Evolutionary conservation across 2,888 invertebrate genomes (phyloP), one percentile per base, ranked within the genome.

Genomic region (Apamea monoglypha): DNA sequence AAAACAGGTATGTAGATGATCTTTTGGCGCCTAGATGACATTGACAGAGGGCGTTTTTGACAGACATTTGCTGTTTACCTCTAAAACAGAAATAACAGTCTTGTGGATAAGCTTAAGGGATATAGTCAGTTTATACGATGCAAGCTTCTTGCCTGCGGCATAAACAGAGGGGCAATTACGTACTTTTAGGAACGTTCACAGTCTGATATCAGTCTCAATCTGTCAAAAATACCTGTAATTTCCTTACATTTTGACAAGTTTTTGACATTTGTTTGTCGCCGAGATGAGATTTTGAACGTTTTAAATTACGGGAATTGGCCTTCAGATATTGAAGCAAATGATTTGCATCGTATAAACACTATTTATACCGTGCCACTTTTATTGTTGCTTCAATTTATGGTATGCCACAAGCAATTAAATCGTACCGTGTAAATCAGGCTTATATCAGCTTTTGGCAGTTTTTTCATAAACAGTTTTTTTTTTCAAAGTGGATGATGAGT

Each of bases 1-100:
- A 77, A 98, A 98, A 96, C 98, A 98, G 98, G 98, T 98, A 16
- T 14, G 75, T 69, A 64, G 29, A 36, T 14, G 66, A 36, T 25
- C 14, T 14, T 14, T 66, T 36, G 36, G 25, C 7, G 3, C 66
- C 66, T 64, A 14, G 25, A 36, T 66, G 25, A 36, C 25, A 36
- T 29, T 63, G 63, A 63, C 29, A 63, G 10, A 8, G 29, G 29
- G 63, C 29, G 29, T 29, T 29, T 4, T 64, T 63, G 8, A 18
- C 32, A 32, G 32, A 61, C 29, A 61, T 53, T 53, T 21, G 14
- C 14, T 47, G 14, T 47, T 47, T 50, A 50, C 44, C 3, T 44
- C 44, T 44, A 44, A 14, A 44, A 44, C 47, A 47, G 16, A 50
- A 21, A 25, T 53, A 25, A 25, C 25, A 25, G 21, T 53, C 25